Evolutionary conservation across 2,113 vertebrate species (phyloP).

Genomic region (Amazona guildingii): DNA sequence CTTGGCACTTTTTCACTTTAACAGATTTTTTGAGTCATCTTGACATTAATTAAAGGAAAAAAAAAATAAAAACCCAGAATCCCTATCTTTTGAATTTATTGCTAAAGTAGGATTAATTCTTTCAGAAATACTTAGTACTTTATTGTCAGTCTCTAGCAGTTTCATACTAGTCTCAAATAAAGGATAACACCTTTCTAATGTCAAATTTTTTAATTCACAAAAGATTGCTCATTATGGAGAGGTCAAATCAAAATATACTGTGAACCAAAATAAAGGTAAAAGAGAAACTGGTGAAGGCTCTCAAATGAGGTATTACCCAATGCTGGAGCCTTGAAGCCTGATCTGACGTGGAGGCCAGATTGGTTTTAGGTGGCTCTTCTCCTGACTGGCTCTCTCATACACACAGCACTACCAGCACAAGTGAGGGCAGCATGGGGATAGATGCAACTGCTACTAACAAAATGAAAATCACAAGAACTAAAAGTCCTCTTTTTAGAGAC

Average conservation of each 20-base stretch:
- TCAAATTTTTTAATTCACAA: not conserved
- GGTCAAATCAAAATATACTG: not conserved
- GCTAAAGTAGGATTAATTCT: not conserved
- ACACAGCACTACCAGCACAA: not conserved
- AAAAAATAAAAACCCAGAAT: not conserved
- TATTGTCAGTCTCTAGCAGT: not conserved
- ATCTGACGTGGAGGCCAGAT: not conserved
- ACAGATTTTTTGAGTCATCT: not conserved
- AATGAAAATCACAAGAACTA: not conserved
- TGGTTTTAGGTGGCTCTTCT: not conserved
- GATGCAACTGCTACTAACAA: not conserved
- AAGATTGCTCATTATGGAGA: not conserved
- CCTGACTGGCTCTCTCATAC: not conserved
- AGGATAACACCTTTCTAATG: not conserved
- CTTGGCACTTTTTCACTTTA: not conserved
- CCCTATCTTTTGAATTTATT: not conserved
- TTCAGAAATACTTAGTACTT: not conserved
- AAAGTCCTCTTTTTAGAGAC: not conserved
- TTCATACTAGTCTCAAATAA: not conserved
- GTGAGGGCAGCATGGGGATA: not conserved
- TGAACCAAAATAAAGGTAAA: not conserved
- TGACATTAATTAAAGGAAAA: not conserved
- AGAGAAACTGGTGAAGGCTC: not conserved
- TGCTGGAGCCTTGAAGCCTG: accelerated
- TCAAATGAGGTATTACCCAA: not conserved